A percentile compares a stretch with the other conserved stretches of the same genome.
phyloP scores from a whole-genome alignment of 1,140 invertebrate species.

The Venturia canescens region DNA sequence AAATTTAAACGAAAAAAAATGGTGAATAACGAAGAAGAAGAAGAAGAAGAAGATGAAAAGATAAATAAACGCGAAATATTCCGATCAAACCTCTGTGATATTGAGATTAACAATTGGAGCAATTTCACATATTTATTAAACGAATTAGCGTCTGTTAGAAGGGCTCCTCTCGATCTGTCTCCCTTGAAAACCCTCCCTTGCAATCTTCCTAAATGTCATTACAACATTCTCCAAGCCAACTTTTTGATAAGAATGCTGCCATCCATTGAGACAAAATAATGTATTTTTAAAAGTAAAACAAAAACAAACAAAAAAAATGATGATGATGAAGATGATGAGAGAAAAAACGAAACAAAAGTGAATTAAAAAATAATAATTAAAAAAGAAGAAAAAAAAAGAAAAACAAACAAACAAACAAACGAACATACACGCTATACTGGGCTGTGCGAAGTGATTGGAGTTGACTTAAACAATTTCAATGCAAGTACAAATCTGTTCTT shows the following conservation, averaged over 20 bases:
- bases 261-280: slow-evolving; percentile 71
- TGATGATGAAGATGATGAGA: slow-evolving; percentile 37
- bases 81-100: slow-evolving; percentile 76
- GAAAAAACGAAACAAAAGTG: slow-evolving; percentile 36
- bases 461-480: slow-evolving; percentile 77
- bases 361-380: slow-evolving; percentile 32
- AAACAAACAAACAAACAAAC: slow-evolving; percentile 27
- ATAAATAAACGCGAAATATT: slow-evolving; percentile 61
- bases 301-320: slow-evolving; percentile 67
- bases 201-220: slow-evolving; percentile 74
- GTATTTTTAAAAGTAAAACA: slow-evolving; percentile 75
- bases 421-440: slow-evolving; percentile 76
- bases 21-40: slow-evolving; percentile 55
- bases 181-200: neutral
- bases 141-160: slow-evolving; percentile 65
- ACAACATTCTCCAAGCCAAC: slow-evolving; percentile 75
- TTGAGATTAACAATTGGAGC: slow-evolving; percentile 72
- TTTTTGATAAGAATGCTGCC: slow-evolving; percentile 77
- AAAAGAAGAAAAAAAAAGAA: slow-evolving; percentile 39
- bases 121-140: slow-evolving; percentile 69
- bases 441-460: slow-evolving; percentile 77
- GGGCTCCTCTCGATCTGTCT: slow-evolving; percentile 10
- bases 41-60: slow-evolving; percentile 33
- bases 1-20: slow-evolving; percentile 58
- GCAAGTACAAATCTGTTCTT: slow-evolving; percentile 78